Conservation (phyloP, 2,113 vertebrate genomes). For the Leucopternis melanops region DNA sequence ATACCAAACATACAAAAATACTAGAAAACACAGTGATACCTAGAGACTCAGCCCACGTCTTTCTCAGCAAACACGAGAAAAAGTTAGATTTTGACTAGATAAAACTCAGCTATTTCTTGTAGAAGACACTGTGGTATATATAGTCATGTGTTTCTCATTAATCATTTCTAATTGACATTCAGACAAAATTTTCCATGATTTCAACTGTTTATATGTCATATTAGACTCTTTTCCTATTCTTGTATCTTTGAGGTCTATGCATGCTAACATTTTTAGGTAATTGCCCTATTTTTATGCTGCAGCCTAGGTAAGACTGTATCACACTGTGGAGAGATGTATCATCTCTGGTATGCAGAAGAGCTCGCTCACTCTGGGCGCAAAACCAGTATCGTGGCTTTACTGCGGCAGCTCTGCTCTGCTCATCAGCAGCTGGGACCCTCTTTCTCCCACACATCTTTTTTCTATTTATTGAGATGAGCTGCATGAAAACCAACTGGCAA, state of each 20-base stretch:
- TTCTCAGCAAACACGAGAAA: not conserved
- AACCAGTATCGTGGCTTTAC: not conserved
- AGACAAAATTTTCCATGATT: not conserved
- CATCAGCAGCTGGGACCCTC: not conserved
- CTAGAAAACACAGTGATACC: not conserved
- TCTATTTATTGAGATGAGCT: not conserved
- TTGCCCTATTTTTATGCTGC: not conserved
- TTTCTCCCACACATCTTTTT: not conserved
- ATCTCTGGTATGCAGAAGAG: not conserved
- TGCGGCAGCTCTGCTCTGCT: not conserved
- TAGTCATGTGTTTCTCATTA: not conserved
- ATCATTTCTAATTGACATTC: constrained; percentile 5
- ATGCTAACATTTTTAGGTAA: not conserved
- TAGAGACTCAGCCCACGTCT: not conserved
- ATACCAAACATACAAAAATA: not conserved
- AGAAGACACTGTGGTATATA: not conserved
- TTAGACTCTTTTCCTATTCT: not conserved
- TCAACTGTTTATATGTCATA: not conserved
- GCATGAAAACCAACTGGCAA: not conserved
- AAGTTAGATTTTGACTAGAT: not conserved
- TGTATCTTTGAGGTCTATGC: not conserved
- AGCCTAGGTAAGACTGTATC: not conserved
- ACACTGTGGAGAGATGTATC: not conserved
- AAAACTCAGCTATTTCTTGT: not conserved
- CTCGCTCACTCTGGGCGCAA: not conserved